Conservation (phyloP, 2,888 invertebrate species). For the Cataglyphis albicans region DNA sequence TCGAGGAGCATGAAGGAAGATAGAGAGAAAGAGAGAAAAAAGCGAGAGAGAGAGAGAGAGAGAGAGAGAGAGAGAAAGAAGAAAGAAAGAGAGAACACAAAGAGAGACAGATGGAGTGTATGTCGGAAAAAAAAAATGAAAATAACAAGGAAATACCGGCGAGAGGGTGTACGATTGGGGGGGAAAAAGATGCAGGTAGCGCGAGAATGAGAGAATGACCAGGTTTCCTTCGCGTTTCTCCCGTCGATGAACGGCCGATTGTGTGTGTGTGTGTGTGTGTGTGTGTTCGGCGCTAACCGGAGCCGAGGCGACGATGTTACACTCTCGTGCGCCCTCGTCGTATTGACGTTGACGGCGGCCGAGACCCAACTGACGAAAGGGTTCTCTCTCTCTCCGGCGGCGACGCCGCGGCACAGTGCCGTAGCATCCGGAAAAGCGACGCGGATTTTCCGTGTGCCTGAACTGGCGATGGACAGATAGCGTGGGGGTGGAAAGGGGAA, state of each 20-base stretch:
- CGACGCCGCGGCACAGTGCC: conserved; percentile 82
- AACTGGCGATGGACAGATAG: conserved; percentile 51
- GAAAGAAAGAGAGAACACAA: conserved; percentile 28
- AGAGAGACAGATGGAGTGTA: not conserved
- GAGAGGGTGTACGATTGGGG: not conserved
- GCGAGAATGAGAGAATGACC: conserved; percentile 31
- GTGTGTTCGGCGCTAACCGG: conserved; percentile 57
- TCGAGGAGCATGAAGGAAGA: conserved; percentile 3
- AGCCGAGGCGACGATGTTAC: conserved; percentile 66
- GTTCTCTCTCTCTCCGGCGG: conserved; percentile 79
- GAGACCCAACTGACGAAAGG: conserved; percentile 85
- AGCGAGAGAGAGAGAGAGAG: not conserved
- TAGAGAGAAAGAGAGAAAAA: not conserved
- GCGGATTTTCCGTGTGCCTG: conserved; percentile 72
- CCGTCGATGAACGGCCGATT: conserved; percentile 56
- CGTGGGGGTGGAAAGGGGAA: conserved; percentile 17
- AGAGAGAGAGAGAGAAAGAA: conserved; percentile 18
- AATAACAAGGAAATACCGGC: not conserved
- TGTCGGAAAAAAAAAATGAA: not conserved
- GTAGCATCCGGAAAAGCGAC: conserved; percentile 83
- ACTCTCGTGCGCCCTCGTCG: conserved; percentile 77
- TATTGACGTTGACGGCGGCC: conserved; percentile 85
- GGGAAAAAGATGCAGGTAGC: not conserved
- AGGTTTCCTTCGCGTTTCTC: conserved; percentile 1
- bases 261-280: conserved; percentile 22